A percentile compares a stretch with the other conserved stretches of the same genome.
Evolutionary conservation across 2,113 vertebrate genomes (phyloP).

Genomic region (Apeltes quadracus): DNA sequence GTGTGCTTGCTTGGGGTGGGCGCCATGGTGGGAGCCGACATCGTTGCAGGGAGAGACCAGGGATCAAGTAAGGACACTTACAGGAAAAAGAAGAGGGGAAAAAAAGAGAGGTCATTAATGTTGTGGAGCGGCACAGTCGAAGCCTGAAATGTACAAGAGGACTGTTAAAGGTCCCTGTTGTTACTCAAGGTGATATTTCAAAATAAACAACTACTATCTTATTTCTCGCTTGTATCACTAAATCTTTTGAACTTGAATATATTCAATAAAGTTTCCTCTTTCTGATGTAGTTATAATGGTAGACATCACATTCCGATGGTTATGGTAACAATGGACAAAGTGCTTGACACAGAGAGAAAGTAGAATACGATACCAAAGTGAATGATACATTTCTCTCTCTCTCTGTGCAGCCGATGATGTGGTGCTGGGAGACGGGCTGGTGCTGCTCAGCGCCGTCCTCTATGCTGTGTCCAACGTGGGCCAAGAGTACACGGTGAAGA

Average conservation of each 20-base stretch:
- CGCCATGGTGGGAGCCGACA: constrained; percentile 95
- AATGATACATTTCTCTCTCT: not conserved
- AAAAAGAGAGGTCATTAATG: not conserved
- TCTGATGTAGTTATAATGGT: too few relatives aligned
- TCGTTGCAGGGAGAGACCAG: constrained; percentile 84
- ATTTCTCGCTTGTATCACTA: not conserved
- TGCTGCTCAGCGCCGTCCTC: constrained; percentile 90
- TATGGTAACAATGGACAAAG: too few relatives aligned
- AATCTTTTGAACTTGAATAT: not conserved
- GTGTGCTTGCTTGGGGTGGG: constrained; percentile 93
- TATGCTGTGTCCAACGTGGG: constrained; percentile 94
- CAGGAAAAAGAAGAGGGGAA: too few relatives aligned
- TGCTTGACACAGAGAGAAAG: too few relatives aligned
- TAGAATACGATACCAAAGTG: too few relatives aligned
- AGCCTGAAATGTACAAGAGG: not conserved
- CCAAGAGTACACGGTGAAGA: constrained; percentile 97
- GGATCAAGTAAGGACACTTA: constrained; percentile 82
- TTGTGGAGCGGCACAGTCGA: not conserved
- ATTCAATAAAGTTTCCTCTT: too few relatives aligned
- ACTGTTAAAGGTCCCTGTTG: not conserved
- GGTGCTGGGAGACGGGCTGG: constrained; percentile 89
- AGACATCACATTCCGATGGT: too few relatives aligned
- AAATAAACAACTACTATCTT: not conserved
- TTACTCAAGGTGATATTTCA: not conserved
- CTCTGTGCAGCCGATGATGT: constrained; percentile 82